Conservation (phyloP, 2,888 invertebrate genomes). For the Acronicta leporina region DNA sequence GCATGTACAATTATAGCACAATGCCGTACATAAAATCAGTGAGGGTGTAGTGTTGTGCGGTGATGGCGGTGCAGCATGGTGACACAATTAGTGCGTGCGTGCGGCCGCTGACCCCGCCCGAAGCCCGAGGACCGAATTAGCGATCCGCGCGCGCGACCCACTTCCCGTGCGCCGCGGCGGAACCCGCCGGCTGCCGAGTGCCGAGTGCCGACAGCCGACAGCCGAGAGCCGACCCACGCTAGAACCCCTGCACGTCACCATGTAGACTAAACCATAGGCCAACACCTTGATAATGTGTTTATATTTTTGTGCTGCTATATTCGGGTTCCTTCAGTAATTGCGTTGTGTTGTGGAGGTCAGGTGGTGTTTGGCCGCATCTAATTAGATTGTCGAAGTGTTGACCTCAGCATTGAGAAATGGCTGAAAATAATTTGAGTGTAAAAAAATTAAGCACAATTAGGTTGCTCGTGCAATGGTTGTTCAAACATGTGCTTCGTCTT, state of each 20-base stretch:
- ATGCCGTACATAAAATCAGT: conserved; percentile 8
- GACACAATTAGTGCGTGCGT: conserved; percentile 69
- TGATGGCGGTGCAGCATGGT: conserved; percentile 54
- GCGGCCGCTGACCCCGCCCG: conserved; percentile 79
- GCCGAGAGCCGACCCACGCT: conserved; percentile 12
- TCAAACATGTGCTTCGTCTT: conserved; percentile 37
- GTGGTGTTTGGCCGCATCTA: conserved; percentile 9
- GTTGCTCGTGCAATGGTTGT: conserved; percentile 23
- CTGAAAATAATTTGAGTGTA: neutral
- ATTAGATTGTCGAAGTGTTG: conserved; percentile 5
- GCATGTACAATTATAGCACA: conserved; percentile 11
- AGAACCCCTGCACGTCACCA: conserved; percentile 5
- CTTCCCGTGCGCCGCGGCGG: conserved; percentile 48
- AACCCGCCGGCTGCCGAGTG: conserved; percentile 26
- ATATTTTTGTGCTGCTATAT: conserved; percentile 30
- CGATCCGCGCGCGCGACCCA: conserved; percentile 69
- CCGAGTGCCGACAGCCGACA: conserved; percentile 11
- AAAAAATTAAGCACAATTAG: neutral
- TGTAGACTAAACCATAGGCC: conserved; percentile 4
- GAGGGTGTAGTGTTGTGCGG: conserved; percentile 16
- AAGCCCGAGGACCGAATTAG: conserved; percentile 80
- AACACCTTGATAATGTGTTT: conserved; percentile 21
- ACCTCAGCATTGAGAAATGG: neutral
- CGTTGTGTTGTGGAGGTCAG: conserved; percentile 26
- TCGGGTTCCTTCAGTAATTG: conserved; percentile 17